Base-by-base conservation (phyloP, 1,140 invertebrate genomes). In the Pseudomyrmex dendroicus region DNA sequence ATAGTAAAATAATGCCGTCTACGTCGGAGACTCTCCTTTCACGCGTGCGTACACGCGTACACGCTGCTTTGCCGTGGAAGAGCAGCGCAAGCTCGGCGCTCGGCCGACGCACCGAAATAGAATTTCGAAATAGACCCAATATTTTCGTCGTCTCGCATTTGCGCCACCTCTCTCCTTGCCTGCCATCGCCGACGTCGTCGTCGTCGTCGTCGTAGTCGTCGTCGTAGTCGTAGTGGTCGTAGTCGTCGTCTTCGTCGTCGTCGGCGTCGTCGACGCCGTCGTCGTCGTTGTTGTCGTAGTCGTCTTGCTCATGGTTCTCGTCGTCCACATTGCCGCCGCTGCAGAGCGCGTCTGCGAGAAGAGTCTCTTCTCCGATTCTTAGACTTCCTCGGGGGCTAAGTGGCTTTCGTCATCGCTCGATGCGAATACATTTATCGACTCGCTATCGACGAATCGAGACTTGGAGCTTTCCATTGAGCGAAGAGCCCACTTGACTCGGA, bases 81-180 rank as follows among this genome's bases (percentile, higher is more conserved):
- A 91, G 90, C 89, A 86, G 83, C 84, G 90, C 89, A 85, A 87
- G 86, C 84, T 90, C 86, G 88, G 84, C 89, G 89, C 90, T 91
- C 90, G 91, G 92, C 91, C 93, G 92, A 91, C 92, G 91, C 84
- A 92, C 93, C 90, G 87, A 94, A 94, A 94, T 94, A 94, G 93
- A 94, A 94, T 94, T 94, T 94, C 92, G 92, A 94, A 94, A 94
- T 94, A 94, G 93, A 94, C 90, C 93, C 91, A 94, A 94, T 94
- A 94, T 94, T 94, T 94, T 94, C 93, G 93, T 94, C 94, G 93
- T 93, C 93, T 92, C 92, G 91, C 92, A 89, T 94, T 93, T 93
- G 92, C 93, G 91, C 93, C 92, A 93, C 91, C 92, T 92, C 91
- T 90, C 89, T 62, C 76, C 85, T 84, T 77, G 89, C 84, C 85